Evolutionary conservation across 2,888 invertebrate species (phyloP), one percentile per base, ranked within the genome.

Genomic region (Thalpophila matura): DNA sequence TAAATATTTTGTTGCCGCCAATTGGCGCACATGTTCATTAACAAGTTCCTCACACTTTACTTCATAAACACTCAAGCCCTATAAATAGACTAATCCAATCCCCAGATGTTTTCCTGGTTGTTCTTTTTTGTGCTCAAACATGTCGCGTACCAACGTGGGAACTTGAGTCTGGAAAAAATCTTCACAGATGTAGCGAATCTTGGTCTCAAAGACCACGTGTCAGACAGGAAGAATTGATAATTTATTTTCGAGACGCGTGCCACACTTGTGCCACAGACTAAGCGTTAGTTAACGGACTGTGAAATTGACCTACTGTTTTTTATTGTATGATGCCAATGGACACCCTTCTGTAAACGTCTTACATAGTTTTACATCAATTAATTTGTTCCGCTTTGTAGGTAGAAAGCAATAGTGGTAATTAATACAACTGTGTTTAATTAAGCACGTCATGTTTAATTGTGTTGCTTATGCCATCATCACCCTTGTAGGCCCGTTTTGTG

Each of bases 121-220:
- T 85, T 92, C n/a, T n/a, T 62, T 93, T 92, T 90, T 53, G 64
- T 53, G 70, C 82, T 88, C 89, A 88, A 92, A 92, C 86, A 82
- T 68, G 88, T 88, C 89, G 85, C 87, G 85, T 86, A 83, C 88
- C 89, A 84, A 87, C 93, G 94, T 94, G 94, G 92, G 94, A 94
- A 94, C 89, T 77, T 64, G 60, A 56, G 42, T 65, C 49, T 46
- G 75, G 85, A 91, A 91, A 90, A 87, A 63, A 54, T 56, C 63
- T 67, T 77, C 74, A 85, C 93, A 94, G 89, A 90, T 93, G 93
- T 86, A 77, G 88, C 88, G 87, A 91, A 90, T 87, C 83, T 79
- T 77, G 73, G 63, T 58, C 49, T 50, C 62, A 20, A 77, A 67
- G 67, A 80, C 83, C 93, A 92, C 91, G 90, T 93, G 94, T 89